These are phyloP conservation scores for Toxonevra muliebris DNA, from an alignment of 2,888 invertebrate genomes.

Conservation along the genomic window DNA sequence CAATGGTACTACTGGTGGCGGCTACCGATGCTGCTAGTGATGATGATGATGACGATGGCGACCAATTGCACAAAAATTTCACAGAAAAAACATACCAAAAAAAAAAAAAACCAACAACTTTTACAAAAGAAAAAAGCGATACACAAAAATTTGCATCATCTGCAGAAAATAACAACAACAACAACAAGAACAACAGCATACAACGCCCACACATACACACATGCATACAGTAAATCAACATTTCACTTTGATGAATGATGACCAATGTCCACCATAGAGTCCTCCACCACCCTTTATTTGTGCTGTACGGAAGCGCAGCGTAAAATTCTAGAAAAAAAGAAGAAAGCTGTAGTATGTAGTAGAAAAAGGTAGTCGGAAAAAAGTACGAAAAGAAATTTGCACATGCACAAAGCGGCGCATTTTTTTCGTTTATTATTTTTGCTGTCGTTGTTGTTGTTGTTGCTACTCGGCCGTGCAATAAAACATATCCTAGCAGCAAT, in stretches of 20 bases:
- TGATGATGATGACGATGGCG: background rate
- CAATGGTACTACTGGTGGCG: background rate
- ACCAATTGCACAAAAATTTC: background rate
- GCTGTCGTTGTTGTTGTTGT: constrained; percentile 6
- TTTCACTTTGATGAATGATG: constrained; percentile 62
- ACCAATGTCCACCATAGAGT: constrained; percentile 44
- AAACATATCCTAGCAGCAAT: too few species aligned
- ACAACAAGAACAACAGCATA: constrained; percentile 3
- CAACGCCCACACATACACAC: constrained; percentile 36
- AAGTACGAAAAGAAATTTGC: constrained; percentile 29
- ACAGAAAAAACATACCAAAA: too few species aligned
- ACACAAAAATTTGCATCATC: constrained; percentile 27
- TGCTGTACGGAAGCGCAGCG: background rate
- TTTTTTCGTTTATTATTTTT: constrained; percentile 7
- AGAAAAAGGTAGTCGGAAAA: too few species aligned
- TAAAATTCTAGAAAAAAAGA: too few species aligned
- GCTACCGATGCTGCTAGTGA: background rate
- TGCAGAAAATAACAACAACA: constrained; percentile 19
- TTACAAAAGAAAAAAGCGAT: too few species aligned
- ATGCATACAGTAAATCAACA: constrained; percentile 55
- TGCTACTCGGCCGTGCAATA: constrained; percentile 14
- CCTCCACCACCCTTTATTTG: constrained; percentile 6
- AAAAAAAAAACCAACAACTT: too few species aligned
- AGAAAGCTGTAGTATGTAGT: too few species aligned
- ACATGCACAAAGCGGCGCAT: constrained; percentile 38